phyloP scores from a whole-genome alignment of 2,888 invertebrate genomes.

The Eristalis pertinax region DNA sequence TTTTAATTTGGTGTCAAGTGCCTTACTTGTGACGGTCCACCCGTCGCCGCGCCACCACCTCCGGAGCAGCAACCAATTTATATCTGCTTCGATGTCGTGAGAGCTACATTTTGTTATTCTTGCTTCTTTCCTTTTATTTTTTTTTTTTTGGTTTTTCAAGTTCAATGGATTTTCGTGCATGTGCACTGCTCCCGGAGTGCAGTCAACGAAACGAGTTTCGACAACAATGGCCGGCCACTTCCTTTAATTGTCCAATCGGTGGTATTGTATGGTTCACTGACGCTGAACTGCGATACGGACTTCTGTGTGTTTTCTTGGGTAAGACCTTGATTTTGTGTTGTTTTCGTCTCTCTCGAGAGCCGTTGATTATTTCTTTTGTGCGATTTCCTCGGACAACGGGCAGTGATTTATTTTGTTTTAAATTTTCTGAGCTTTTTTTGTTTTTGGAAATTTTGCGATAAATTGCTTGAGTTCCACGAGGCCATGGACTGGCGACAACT shows the following conservation, averaged over 20 bases:
- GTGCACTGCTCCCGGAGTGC: conserved; percentile 36
- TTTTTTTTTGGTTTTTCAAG: conserved; percentile 38
- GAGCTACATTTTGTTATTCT: not conserved
- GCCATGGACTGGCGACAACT: not conserved
- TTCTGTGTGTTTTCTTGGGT: not conserved
- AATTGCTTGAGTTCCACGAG: not conserved
- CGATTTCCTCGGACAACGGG: not conserved
- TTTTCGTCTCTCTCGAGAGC: not conserved
- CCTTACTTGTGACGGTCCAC: conserved; percentile 23
- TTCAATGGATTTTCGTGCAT: conserved; percentile 46
- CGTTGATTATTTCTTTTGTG: conserved; percentile 17
- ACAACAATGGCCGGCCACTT: conserved; percentile 29
- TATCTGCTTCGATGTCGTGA: conserved; percentile 22
- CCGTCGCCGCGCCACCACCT: no score
- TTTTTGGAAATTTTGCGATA: not conserved
- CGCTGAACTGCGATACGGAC: conserved; percentile 31
- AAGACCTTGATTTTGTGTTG: conserved; percentile 48
- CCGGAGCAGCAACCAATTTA: conserved; percentile 15
- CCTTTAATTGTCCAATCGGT: conserved; percentile 39
- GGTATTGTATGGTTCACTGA: conserved; percentile 6
- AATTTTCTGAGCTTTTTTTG: no score
- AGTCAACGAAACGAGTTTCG: conserved; percentile 40
- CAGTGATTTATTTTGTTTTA: not conserved
- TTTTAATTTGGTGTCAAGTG: conserved; percentile 48
- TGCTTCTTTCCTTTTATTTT: not conserved